A percentile compares a stretch with the other conserved stretches of the same genome.
Evolutionary conservation across 2,888 invertebrate species (phyloP).

Genomic region (Gymnosoma rotundatum): DNA sequence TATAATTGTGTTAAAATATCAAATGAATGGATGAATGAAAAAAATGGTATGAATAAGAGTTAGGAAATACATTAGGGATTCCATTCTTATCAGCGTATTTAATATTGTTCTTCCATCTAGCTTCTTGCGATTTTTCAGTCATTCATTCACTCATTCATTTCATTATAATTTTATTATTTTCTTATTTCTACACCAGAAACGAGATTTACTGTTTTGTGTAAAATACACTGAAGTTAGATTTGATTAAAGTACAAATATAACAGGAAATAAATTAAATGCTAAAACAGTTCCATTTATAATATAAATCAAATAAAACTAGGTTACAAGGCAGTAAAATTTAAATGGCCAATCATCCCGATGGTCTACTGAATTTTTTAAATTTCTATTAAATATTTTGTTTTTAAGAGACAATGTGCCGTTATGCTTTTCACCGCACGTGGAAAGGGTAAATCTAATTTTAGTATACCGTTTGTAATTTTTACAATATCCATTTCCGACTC

Average conservation of each 20-base stretch:
- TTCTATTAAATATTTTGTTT: too few species aligned
- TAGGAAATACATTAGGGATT: conserved; percentile 50
- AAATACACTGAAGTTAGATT: conserved; percentile 13
- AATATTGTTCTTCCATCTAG: conserved; percentile 26
- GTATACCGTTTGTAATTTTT: too few species aligned
- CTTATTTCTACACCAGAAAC: conserved; percentile 12
- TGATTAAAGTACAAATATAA: background rate
- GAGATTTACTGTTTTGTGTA: conserved; percentile 23
- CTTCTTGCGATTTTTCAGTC: background rate
- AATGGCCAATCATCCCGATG: too few species aligned
- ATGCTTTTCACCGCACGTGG: too few species aligned
- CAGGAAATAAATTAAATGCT: background rate
- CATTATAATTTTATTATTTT: conserved; percentile 41
- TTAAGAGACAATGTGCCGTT: too few species aligned
- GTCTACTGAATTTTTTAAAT: too few species aligned
- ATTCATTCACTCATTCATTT: conserved; percentile 22
- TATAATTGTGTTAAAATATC: conserved; percentile 40
- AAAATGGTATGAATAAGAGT: conserved; percentile 7
- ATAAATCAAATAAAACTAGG: too few species aligned
- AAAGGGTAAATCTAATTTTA: too few species aligned
- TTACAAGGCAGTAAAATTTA: too few species aligned
- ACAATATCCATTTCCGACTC: too few species aligned
- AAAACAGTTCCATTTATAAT: too few species aligned
- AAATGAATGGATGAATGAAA: conserved; percentile 17
- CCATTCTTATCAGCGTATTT: conserved; percentile 51